Evolutionary conservation across 2,888 invertebrate species (phyloP).

Genomic region (Heliconius aoede): DNA sequence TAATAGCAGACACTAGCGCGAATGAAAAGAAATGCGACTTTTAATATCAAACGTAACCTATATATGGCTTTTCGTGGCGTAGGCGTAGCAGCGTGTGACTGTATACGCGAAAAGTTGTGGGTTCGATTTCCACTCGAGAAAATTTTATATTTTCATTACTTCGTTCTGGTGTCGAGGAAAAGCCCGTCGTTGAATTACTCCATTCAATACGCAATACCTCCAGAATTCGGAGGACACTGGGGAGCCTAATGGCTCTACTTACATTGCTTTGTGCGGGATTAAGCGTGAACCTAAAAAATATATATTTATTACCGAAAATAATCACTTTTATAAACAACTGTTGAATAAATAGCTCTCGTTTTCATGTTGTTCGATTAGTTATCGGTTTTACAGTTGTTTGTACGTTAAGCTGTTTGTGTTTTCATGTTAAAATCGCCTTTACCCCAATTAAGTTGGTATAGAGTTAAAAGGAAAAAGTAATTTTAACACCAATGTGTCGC

Average conservation of each 20-base stretch:
- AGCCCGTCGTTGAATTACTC: too few relatives aligned
- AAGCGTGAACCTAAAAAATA: too few relatives aligned
- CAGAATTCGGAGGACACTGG: too few relatives aligned
- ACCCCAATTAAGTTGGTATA: not conserved
- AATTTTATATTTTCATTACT: too few relatives aligned
- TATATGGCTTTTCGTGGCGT: not conserved
- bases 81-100: not conserved
- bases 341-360: not conserved
- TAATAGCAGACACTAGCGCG: conserved; percentile 35
- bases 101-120: too few relatives aligned
- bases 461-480: not conserved
- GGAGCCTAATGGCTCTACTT: too few relatives aligned
- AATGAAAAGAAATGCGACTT: conserved; percentile 32
- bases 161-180: too few relatives aligned
- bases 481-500: not conserved
- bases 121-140: too few relatives aligned
- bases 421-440: not conserved
- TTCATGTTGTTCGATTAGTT: not conserved
- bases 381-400: not conserved
- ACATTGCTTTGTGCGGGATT: too few relatives aligned
- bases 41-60: conserved; percentile 38
- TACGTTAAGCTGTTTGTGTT: not conserved
- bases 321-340: not conserved
- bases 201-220: too few relatives aligned
- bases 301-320: not conserved